Conservation (phyloP, 2,888 invertebrate genomes). For the Perdita meconis region DNA sequence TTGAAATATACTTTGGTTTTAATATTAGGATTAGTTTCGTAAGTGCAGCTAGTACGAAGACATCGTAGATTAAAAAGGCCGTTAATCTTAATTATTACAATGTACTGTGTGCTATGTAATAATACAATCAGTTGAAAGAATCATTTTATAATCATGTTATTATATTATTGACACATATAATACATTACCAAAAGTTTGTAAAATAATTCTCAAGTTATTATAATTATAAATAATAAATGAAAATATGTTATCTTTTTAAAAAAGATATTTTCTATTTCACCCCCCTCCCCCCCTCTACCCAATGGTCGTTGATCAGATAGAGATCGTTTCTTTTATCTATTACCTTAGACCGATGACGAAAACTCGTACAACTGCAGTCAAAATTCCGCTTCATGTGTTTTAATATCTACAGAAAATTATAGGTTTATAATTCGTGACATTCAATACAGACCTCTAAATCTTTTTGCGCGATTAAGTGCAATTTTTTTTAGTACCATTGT, state of each 20-base stretch:
- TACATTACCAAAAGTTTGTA: slow-evolving; percentile 67
- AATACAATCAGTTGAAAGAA: slow-evolving; percentile 60
- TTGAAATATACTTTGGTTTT: slow-evolving; percentile 57
- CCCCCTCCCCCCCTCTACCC: background rate
- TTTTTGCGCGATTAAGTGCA: no score
- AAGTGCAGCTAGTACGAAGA: slow-evolving; percentile 53
- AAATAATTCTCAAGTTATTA: slow-evolving; percentile 72
- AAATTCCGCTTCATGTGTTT: no score
- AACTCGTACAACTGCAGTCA: no score
- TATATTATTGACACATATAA: slow-evolving; percentile 66
- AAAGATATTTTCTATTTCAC: slow-evolving; percentile 32
- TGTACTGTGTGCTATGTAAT: slow-evolving; percentile 61
- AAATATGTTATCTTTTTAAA: slow-evolving; percentile 65
- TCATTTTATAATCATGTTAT: slow-evolving; percentile 71
- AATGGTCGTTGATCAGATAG: no score
- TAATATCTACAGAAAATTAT: no score
- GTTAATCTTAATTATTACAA: slow-evolving; percentile 56
- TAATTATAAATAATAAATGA: slow-evolving; percentile 72
- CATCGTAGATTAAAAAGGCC: slow-evolving; percentile 49
- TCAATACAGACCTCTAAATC: no score
- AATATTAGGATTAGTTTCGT: slow-evolving; percentile 56
- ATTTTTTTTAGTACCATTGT: no score
- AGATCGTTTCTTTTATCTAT: no score
- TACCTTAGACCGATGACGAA: background rate
- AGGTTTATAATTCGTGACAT: no score